Evolutionary conservation across 2,888 invertebrate species (phyloP).

Genomic region (Hirtodrosophila histrioides): DNA sequence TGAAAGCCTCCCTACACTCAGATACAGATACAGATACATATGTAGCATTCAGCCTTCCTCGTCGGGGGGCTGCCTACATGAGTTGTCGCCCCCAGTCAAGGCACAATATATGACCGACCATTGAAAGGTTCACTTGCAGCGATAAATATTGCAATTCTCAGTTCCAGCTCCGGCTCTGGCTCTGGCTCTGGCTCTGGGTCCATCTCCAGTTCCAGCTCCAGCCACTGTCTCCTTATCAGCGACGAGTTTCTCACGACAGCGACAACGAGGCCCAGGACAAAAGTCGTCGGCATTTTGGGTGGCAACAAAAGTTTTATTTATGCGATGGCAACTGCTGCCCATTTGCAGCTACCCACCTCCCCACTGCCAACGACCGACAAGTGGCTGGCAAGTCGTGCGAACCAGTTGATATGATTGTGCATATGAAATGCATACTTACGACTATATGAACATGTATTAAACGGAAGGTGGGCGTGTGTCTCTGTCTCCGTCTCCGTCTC

Average conservation of each 20-base stretch:
- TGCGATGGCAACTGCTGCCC: slow-evolving; percentile 15
- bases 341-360: background rate
- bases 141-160: slow-evolving; percentile 70
- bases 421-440: slow-evolving; percentile 35
- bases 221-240: slow-evolving; percentile 40
- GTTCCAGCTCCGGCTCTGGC: slow-evolving; percentile 1
- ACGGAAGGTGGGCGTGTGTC: slow-evolving; percentile 47
- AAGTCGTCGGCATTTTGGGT: slow-evolving; percentile 42
- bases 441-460: slow-evolving; percentile 16
- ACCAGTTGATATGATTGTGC: slow-evolving; percentile 29
- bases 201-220: slow-evolving; percentile 1
- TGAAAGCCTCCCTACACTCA: too few relatives aligned
- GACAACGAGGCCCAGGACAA: slow-evolving; percentile 39
- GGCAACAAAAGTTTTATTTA: slow-evolving; percentile 60
- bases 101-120: slow-evolving; percentile 52
- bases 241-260: slow-evolving; percentile 51
- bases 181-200: background rate
- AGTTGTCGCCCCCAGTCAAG: slow-evolving; percentile 40
- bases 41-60: background rate
- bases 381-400: slow-evolving; percentile 33
- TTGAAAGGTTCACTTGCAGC: slow-evolving; percentile 69
- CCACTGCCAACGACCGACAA: background rate
- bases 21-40: too few relatives aligned
- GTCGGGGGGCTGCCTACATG: slow-evolving; percentile 26
- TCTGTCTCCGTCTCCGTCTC: too few relatives aligned